Base-by-base conservation (phyloP, 1,140 invertebrate genomes). In the Ceratina japonica region DNA sequence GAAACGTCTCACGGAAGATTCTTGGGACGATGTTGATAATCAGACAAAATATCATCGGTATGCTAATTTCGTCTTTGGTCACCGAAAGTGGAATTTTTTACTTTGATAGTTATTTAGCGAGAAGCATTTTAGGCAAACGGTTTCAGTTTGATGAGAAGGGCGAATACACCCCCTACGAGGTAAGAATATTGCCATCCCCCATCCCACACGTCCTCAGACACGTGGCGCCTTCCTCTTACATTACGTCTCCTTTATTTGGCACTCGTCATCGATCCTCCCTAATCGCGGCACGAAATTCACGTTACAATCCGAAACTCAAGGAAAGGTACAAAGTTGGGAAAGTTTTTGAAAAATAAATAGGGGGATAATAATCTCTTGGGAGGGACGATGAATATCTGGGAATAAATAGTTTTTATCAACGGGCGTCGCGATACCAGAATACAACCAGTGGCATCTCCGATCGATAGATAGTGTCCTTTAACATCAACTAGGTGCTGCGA, bases 351-450 rank as follows among this genome's bases (percentile, higher is more conserved):
- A 61, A 62, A 62, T 27, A 15, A 7, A 22, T 3, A 1, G 27
- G 7, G 3, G 16, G 7, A 37, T 3, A 44, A 0, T 7, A 12
- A 63, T 63, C 16, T n/a, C 18, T 1, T 37, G 31, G 27, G n/a
- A 20, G 24, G 27, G 22, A 44, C 54, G 12, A 0, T 20, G 5
- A 58, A 37, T 73, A 72, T 56, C 31, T 78, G 24, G 51, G 59
- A 63, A 49, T 44, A 66, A 24, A 72, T 78, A 72, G 24, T 49
- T 66, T 83, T 82, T 44, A 82, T 83, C 80, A 27, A 61, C 8
- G 37, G 16, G 1, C 7, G 0, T 56, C 18, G 20, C 2, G 24
- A 76, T 54, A 54, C 4, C 18, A 37, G 4, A 56, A 12, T 8
- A 44, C 37, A 44, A 8, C 5, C 5, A 44, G n/a, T 70, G 24